Percentiles rank a stretch among this genome's conserved stretches.
Conservation (phyloP, 2,888 invertebrate species). For the Colletes collaris region DNA sequence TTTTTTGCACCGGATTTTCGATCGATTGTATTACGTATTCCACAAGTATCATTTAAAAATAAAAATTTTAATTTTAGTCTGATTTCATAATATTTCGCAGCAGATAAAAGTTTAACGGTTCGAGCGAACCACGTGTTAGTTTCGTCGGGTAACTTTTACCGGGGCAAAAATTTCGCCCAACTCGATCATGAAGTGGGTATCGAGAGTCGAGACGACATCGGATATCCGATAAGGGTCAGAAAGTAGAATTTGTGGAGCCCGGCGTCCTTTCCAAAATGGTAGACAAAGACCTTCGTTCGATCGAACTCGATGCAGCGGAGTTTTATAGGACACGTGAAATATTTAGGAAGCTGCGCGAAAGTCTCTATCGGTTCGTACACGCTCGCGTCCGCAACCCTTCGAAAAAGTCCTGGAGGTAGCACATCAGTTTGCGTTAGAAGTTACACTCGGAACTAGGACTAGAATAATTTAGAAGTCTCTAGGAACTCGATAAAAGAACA, state of each 20-base stretch:
- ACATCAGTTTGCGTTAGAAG: constrained; percentile 34
- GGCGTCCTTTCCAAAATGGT: background rate
- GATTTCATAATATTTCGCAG: too few species aligned
- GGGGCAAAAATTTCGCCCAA: too few species aligned
- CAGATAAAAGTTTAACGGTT: too few species aligned
- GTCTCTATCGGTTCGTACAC: background rate
- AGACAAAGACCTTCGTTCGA: background rate
- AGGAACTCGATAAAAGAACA: constrained; percentile 4
- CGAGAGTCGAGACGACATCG: too few species aligned
- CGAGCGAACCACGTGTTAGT: too few species aligned
- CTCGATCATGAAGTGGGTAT: too few species aligned
- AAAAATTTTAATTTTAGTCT: too few species aligned
- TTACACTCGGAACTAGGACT: constrained; percentile 14
- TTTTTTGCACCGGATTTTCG: too few species aligned
- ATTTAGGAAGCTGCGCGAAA: background rate
- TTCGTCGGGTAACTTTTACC: too few species aligned
- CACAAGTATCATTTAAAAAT: too few species aligned
- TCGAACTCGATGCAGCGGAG: background rate
- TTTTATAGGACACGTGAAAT: constrained; percentile 5
- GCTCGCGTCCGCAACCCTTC: background rate
- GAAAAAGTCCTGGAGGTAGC: background rate
- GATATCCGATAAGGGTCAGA: background rate
- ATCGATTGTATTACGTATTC: too few species aligned
- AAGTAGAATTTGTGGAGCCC: background rate
- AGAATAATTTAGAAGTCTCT: constrained; percentile 36